Percentiles rank a stretch among this genome's conserved stretches.
phyloP scores from a whole-genome alignment of 2,797 vertebrate genomes.

The Chloroceryle inda region DNA sequence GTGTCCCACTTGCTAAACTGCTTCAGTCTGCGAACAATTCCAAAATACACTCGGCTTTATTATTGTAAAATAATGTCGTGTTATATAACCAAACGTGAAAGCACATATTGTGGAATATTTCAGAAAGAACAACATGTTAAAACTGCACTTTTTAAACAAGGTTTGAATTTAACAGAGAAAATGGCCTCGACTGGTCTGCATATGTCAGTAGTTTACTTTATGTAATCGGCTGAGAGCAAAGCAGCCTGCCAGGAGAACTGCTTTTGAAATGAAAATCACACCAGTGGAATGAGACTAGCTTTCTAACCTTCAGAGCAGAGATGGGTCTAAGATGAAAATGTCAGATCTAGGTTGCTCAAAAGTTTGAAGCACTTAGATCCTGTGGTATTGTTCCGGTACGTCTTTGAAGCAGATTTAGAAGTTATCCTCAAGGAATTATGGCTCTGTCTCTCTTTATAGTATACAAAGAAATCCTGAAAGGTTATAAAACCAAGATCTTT shows the following conservation, averaged over 20 bases:
- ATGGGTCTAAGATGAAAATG: not conserved
- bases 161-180: constrained; percentile 51
- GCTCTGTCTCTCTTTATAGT: not conserved
- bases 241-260: constrained; percentile 59
- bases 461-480: not conserved
- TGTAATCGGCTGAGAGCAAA: constrained; percentile 47
- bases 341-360: not conserved
- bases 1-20: constrained; percentile 62
- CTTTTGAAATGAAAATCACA: constrained; percentile 72
- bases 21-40: constrained; percentile 66
- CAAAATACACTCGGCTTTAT: constrained; percentile 57
- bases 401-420: constrained; percentile 13
- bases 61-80: constrained; percentile 58
- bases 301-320: constrained; percentile 20
- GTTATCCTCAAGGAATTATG: not conserved
- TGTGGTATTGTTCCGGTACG: fast-evolving
- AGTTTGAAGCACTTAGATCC: not conserved
- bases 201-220: constrained; percentile 75
- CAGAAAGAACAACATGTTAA: constrained; percentile 68
- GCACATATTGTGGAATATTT: constrained; percentile 55
- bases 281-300: constrained; percentile 12
- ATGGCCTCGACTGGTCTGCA: constrained; percentile 32
- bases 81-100: constrained; percentile 46
- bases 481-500: not conserved
- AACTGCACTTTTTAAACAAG: constrained; percentile 47